Evolutionary conservation across 2,797 vertebrate species (phyloP).

Genomic region (Notolepis coatsorum): DNA sequence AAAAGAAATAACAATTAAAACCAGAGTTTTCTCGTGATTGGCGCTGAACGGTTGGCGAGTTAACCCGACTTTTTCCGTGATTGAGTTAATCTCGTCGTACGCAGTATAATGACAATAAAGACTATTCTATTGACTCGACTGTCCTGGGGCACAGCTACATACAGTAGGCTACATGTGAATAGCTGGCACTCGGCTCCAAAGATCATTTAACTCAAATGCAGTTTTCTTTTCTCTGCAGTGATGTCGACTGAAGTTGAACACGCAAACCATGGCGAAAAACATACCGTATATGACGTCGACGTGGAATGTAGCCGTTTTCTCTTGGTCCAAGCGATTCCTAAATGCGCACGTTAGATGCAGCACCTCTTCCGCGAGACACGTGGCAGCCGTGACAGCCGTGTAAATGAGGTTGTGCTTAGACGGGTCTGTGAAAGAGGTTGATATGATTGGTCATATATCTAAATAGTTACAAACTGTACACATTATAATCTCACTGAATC

Average conservation of each 20-base stretch:
- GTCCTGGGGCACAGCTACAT: too few relatives aligned
- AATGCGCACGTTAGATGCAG: constrained; percentile 34
- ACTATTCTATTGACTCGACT: too few relatives aligned
- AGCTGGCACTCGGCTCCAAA: too few relatives aligned
- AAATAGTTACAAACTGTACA: constrained; percentile 2
- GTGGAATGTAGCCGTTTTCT: accelerated
- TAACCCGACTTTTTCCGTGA: too few relatives aligned
- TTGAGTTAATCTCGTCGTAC: too few relatives aligned
- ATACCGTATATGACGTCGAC: constrained; percentile 62
- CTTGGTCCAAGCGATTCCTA: constrained; percentile 34
- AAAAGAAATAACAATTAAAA: too few relatives aligned
- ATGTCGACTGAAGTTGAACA: neutral
- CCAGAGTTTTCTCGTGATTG: too few relatives aligned
- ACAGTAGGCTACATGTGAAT: neutral
- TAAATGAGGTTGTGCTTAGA: neutral
- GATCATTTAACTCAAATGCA: too few relatives aligned
- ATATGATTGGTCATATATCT: neutral
- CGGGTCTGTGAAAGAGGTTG: constrained; percentile 17
- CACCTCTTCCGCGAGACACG: accelerated
- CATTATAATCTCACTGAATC: neutral
- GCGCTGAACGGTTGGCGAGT: too few relatives aligned
- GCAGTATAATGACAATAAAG: too few relatives aligned
- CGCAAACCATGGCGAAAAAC: constrained; percentile 22
- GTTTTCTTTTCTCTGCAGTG: neutral
- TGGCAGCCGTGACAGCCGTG: accelerated